phyloP scores from a whole-genome alignment of 2,113 vertebrate genomes.

The Phycodurus eques region DNA sequence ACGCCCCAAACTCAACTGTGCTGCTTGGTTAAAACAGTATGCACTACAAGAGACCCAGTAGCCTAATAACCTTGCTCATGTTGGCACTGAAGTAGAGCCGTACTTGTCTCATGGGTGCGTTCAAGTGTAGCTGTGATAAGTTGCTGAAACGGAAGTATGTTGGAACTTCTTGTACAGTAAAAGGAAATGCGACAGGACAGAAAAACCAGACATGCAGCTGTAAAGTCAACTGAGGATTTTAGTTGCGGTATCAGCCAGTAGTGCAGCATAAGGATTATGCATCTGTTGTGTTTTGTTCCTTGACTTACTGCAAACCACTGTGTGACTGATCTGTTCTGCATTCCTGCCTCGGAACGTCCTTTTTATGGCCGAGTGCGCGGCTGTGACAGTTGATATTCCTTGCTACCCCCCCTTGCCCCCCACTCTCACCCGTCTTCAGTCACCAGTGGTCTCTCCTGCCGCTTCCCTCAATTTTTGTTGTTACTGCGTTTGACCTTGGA shows the following conservation, averaged over 20 bases:
- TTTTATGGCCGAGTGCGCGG: constrained; percentile 59
- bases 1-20: background rate
- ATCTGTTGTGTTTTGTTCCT: constrained; percentile 58
- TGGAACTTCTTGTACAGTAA: constrained; percentile 25
- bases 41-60: constrained; percentile 2
- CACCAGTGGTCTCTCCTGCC: constrained; percentile 28
- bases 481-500: constrained; percentile 38
- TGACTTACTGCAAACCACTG: constrained; percentile 35
- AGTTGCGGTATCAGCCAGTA: constrained; percentile 8
- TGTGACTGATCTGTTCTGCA: constrained; percentile 65
- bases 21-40: background rate
- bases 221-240: constrained; percentile 2
- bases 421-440: constrained; percentile 16
- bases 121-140: constrained; percentile 14
- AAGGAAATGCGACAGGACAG: constrained; percentile 15
- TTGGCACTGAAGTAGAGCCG: constrained; percentile 6
- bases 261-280: constrained; percentile 39
- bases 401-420: constrained; percentile 15
- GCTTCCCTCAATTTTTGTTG: constrained; percentile 26
- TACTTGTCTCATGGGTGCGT: constrained; percentile 11
- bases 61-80: constrained; percentile 14
- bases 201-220: constrained; percentile 11
- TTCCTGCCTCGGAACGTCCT: constrained; percentile 61
- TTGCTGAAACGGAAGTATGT: constrained; percentile 35
- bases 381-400: constrained; percentile 64